phyloP scores from a whole-genome alignment of 1,140 invertebrate species.

The Drosophila tsacasi region DNA sequence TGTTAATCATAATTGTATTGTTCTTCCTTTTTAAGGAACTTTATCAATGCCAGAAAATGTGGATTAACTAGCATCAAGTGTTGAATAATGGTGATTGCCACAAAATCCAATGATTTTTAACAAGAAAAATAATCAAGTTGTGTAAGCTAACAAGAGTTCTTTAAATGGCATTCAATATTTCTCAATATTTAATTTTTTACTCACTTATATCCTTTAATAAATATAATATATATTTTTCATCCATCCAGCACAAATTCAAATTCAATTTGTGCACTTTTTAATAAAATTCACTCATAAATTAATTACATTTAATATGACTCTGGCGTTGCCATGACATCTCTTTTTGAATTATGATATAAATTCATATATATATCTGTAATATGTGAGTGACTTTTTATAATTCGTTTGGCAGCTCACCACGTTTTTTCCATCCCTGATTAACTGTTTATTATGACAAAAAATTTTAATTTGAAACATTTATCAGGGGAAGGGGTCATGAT shows the following conservation, averaged over 20 bases:
- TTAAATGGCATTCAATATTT: background rate
- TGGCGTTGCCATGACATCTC: constrained; percentile 6
- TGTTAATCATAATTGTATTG: too few relatives aligned
- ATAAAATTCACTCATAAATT: constrained; percentile 7
- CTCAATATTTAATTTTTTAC: background rate
- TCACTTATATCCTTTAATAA: background rate
- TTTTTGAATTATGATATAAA: constrained; percentile 6
- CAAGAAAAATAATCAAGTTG: background rate
- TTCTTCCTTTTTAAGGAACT: too few relatives aligned
- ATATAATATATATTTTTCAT: background rate
- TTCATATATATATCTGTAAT: background rate
- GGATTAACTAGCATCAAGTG: too few relatives aligned
- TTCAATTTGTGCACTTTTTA: constrained; percentile 3
- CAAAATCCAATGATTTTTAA: too few relatives aligned
- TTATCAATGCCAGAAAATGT: too few relatives aligned
- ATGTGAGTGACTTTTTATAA: constrained; percentile 7
- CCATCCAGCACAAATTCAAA: background rate
- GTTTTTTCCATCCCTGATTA: constrained; percentile 58
- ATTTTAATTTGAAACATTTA: constrained; percentile 65
- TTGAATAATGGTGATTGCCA: too few relatives aligned
- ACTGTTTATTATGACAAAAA: constrained; percentile 62
- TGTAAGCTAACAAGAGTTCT: background rate
- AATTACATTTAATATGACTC: constrained; percentile 12
- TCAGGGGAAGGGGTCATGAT: background rate
- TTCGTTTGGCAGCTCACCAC: constrained; percentile 3